Evolutionary conservation across 2,797 vertebrate genomes (phyloP).

Genomic region (Tinamus major): DNA sequence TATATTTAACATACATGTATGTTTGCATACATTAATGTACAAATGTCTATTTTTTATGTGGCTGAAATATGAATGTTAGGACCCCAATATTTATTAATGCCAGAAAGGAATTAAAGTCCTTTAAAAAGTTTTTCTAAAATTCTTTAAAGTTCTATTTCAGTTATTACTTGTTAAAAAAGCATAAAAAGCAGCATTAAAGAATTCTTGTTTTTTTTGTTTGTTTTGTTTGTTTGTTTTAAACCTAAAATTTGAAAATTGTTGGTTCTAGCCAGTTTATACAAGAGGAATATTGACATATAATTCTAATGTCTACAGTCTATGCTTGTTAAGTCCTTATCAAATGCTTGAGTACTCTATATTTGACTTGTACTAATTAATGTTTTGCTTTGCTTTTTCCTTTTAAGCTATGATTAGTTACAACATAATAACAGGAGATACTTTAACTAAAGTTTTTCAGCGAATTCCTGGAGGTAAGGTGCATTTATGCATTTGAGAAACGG

Average conservation of each 20-base stretch:
- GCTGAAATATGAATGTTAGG: not conserved
- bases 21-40: not conserved
- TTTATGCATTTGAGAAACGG: not conserved
- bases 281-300: not conserved
- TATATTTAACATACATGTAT: not conserved
- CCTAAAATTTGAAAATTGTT: not conserved
- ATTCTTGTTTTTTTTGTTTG: not conserved
- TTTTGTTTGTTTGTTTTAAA: not conserved
- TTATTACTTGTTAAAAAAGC: not conserved
- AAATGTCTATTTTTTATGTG: not conserved
- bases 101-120: not conserved
- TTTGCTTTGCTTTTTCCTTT: slow-evolving; percentile 40
- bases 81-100: not conserved
- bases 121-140: too few relatives aligned
- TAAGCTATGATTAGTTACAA: slow-evolving; percentile 99
- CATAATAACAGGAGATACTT: slow-evolving; percentile 92
- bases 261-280: not conserved
- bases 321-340: not conserved
- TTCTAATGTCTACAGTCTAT: not conserved
- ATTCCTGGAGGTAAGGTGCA: slow-evolving; percentile 90
- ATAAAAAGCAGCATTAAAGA: not conserved
- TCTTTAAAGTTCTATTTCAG: not conserved
- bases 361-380: slow-evolving; percentile 1
- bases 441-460: slow-evolving; percentile 94
- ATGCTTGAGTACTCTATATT: not conserved